Base-by-base conservation (phyloP, 2,797 vertebrate species). In the Lacerta agilis region DNA sequence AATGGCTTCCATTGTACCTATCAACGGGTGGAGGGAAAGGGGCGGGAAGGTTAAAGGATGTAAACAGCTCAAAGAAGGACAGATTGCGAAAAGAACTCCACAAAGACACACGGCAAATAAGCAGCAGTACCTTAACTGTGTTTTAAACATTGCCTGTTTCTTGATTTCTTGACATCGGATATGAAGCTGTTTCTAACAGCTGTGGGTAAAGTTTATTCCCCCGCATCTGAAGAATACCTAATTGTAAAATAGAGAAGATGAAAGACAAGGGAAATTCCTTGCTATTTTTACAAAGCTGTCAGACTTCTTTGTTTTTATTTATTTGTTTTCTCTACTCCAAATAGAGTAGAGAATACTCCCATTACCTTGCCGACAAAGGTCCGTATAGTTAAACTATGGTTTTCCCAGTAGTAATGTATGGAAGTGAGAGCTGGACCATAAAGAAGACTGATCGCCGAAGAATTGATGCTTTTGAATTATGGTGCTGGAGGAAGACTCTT, bases 1-100 rank as follows among this genome's bases (percentile, higher is more conserved):
- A 55, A 89, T 25, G 15, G 1, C 86, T 93, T 25, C 92, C 95
- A 89, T 91, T 88, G 86, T 92, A 95, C 94, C 92, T 94, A 18
- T 43, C 76, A 10, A 38, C 87, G 1, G 64, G 25, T 55, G 90
- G 43, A 66, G 86, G 91, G 91, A 43, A 76, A 86, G 89, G 90
- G 3, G 5, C 25, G n/a, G 11, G 9, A 85, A 90, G 94, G 85
- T 27, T n/a, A 87, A 92, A 92, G 86, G 92, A 84, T 92, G 92
- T 0, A 13, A 93, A 95, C 86, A 86, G 85, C 87, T 95, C 90
- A 0, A 1, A 87, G 87, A 71, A 72, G 49, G 25, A 2, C 1
- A 27, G 27, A 0, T 3, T 79, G 18, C 20, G 25, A n/a, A 5
- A 0, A 5, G 67, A 75, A 71, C 80, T 71, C 90, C 38, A 9